These are phyloP conservation scores for Mionectes macconnelli DNA, from an alignment of 2,113 vertebrate species.

Conservation along the genomic window DNA sequence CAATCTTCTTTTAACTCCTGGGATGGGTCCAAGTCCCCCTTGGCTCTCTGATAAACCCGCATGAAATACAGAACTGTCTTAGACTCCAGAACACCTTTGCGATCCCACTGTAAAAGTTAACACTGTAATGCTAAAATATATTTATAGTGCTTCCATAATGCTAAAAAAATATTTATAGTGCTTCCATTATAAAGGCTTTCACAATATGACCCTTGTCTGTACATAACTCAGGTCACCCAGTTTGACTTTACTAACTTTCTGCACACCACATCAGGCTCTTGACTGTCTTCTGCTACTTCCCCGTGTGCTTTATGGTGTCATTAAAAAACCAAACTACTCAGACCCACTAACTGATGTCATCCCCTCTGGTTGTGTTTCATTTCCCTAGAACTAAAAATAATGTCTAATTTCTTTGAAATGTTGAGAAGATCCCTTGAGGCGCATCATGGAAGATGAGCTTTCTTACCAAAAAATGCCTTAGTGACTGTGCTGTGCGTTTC, in stretches of 20 bases:
- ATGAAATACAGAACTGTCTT: background rate
- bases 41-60: background rate
- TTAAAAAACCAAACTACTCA: background rate
- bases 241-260: background rate
- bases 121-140: background rate
- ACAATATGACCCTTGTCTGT: background rate
- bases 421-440: background rate
- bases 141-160: background rate
- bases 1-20: background rate
- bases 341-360: background rate
- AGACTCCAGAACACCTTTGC: background rate
- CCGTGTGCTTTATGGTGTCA: background rate
- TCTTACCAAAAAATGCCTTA: background rate
- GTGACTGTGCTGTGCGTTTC: background rate
- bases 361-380: background rate
- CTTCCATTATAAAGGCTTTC: background rate
- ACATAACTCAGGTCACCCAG: background rate
- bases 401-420: background rate
- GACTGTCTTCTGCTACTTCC: background rate
- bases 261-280: background rate
- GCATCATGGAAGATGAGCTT: background rate
- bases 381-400: background rate
- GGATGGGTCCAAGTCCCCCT: background rate
- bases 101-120: background rate
- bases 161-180: background rate